Conservation (phyloP, 2,797 vertebrate genomes). For the Synanceia verrucosa region DNA sequence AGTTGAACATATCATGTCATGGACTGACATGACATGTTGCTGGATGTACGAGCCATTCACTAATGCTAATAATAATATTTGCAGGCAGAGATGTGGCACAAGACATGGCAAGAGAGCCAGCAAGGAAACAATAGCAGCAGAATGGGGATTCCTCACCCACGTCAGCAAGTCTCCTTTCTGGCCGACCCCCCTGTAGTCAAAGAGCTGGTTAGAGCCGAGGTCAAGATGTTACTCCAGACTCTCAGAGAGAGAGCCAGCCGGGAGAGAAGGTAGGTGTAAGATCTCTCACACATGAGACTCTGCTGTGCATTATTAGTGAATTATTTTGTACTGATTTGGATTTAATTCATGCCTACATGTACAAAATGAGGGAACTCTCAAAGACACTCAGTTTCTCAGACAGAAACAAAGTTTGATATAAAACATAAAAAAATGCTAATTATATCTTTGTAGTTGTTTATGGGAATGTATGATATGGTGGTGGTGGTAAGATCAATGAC, state of each 20-base stretch:
- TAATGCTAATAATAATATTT: constrained; percentile 5
- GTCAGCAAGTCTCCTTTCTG: constrained; percentile 13
- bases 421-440: not conserved
- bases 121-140: constrained; percentile 6
- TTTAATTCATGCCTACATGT: not conserved
- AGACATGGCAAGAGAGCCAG: constrained; percentile 48
- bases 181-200: constrained; percentile 72
- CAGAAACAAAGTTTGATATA: not conserved
- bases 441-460: not conserved
- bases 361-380: too few relatives aligned
- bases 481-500: not conserved
- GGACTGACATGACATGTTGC: too few relatives aligned
- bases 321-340: too few relatives aligned
- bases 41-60: not conserved
- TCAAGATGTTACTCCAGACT: constrained; percentile 66
- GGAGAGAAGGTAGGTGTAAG: constrained; percentile 48
- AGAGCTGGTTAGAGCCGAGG: constrained; percentile 73
- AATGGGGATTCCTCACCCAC: not conserved
- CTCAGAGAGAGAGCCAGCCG: constrained; percentile 52
- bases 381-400: not conserved
- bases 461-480: not conserved
- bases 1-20: too few relatives aligned
- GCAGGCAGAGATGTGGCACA: constrained; percentile 64
- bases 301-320: not conserved
- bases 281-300: constrained; percentile 9